phyloP scores from a whole-genome alignment of 2,797 vertebrate genomes.

The Mormyrops attenuatus region DNA sequence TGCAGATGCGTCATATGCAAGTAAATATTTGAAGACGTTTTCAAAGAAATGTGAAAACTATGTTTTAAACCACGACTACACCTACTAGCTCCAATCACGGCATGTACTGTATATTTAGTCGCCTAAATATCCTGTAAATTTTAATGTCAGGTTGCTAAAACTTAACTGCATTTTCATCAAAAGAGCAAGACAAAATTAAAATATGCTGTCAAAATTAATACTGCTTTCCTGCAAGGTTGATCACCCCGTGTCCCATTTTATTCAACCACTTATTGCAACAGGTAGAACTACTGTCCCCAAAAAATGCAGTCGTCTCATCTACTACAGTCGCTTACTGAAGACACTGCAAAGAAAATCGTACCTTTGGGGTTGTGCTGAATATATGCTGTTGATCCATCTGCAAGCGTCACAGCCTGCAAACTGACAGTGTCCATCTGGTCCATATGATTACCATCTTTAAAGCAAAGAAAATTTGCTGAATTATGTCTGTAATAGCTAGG shows the following conservation, averaged over 20 bases:
- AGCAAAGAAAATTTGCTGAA: background rate
- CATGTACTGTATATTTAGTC: background rate
- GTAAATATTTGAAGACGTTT: background rate
- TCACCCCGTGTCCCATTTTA: background rate
- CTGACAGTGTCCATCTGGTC: conserved; percentile 96
- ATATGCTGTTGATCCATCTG: conserved; percentile 96
- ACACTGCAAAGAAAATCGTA: conserved; percentile 34
- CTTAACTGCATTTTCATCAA: background rate
- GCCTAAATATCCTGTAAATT: background rate
- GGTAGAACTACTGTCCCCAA: background rate
- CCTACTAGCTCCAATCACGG: background rate
- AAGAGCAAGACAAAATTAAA: background rate
- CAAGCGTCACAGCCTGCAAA: conserved; percentile 92
- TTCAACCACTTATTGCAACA: background rate
- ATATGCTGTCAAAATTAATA: background rate
- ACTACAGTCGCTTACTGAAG: background rate
- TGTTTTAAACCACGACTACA: background rate
- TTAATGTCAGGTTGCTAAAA: background rate
- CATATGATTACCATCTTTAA: conserved; percentile 85
- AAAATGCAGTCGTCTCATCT: background rate
- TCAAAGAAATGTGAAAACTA: background rate
- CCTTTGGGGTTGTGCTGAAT: conserved; percentile 95
- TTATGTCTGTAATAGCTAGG: background rate
- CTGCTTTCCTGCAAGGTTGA: background rate
- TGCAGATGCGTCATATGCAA: too few species aligned